Evolutionary conservation across 37 sponge, comb jelly and placozoan genomes (phyloP), one percentile per base, ranked within the genome.

Genomic region (Hormiphora californensis): DNA sequence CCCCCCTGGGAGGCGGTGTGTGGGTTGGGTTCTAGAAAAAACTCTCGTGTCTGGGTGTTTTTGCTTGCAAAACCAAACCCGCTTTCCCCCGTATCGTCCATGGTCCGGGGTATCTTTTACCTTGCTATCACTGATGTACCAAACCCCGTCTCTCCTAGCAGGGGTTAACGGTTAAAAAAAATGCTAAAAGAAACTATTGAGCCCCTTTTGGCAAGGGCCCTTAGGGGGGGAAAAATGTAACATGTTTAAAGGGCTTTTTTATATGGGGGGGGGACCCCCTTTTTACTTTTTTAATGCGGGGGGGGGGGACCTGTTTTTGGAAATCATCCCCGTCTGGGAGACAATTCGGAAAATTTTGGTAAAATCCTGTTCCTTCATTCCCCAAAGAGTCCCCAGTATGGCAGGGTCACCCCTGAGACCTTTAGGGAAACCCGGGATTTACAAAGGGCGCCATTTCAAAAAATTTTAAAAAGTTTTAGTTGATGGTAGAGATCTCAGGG

Each of bases 321-420:
- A 88, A 23, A 92, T 36, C 33, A 69, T 91, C 0, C 89, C 90
- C 34, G 40, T 4, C 39, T 63, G 39, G 0, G 88, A 37, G 7
- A 93, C 62, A 30, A 57, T 69, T 8, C 55, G 54, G 0, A 93
- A 68, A 86, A n/a, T n/a, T n/a, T 91, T 89, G 27, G 91, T 88
- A 1, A 93, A 89, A 53, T 93, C 93, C 63, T 93, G 93, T 88
- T 93, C 93, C 40, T 93, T 93, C 93, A 93, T 93, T 2, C 1
- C 93, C 93, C 25, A 93, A 0, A 0, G 93, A 93, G 85, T 93
- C 93, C 0, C 68, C 68, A 88, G 87, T 93, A 88, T 1, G 93
- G 93, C 19, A 93, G 46, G 1, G 91, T 62, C 55, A 88, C 69
- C 1, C 88, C 59, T 15, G 90, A 21, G 19, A 93, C 54, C 89